Percentiles rank a stretch among this genome's conserved stretches.
Evolutionary conservation across 2,113 vertebrate genomes (phyloP).

Genomic region (Lichenostomus cassidix): DNA sequence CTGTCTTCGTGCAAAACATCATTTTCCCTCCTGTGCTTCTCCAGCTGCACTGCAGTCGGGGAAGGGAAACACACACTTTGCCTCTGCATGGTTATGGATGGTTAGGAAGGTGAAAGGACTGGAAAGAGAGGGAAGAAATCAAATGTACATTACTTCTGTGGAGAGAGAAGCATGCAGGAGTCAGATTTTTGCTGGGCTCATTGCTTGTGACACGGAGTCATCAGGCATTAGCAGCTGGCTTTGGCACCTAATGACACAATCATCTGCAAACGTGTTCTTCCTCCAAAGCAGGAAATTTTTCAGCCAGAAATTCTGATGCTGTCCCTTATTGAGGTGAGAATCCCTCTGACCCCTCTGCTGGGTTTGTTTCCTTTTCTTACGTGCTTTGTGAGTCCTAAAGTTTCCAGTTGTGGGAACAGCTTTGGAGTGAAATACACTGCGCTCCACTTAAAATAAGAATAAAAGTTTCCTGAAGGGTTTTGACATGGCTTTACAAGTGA

Average conservation of each 20-base stretch:
- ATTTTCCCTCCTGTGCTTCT: constrained; percentile 29
- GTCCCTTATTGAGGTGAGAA: not conserved
- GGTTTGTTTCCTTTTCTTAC: not conserved
- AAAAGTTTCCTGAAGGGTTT: not conserved
- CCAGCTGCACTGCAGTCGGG: constrained; percentile 6
- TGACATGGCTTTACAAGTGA: not conserved
- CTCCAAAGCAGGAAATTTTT: not conserved
- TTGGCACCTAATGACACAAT: not conserved
- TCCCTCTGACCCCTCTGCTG: not conserved
- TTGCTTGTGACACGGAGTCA: not conserved
- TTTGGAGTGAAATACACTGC: not conserved
- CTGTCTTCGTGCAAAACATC: not conserved
- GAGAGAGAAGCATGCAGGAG: not conserved
- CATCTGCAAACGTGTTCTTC: not conserved
- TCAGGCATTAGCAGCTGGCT: not conserved
- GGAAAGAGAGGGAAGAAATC: not conserved
- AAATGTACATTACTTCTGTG: not conserved
- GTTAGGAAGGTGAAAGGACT: not conserved
- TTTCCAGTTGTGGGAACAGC: not conserved
- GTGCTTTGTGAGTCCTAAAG: not conserved
- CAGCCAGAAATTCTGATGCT: not conserved
- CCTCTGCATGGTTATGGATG: not conserved
- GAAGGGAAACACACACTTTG: not conserved
- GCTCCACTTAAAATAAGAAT: not conserved
- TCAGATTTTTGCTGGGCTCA: not conserved